Conservation (phyloP, 2,113 vertebrate species). For the Cranoglanis bouderius region DNA sequence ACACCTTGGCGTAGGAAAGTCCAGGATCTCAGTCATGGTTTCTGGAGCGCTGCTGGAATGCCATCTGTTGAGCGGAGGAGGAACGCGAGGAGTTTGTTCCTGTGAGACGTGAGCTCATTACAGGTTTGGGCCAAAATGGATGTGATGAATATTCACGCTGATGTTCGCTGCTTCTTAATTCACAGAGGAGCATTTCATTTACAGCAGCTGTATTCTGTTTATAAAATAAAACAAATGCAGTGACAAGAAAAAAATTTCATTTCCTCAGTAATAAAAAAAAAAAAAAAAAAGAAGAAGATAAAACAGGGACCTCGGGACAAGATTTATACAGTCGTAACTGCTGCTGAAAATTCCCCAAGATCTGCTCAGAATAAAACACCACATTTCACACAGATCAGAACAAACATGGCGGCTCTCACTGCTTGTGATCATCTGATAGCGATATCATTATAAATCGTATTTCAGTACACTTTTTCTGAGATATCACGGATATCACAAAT, state of each 20-base stretch:
- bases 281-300: too few species aligned
- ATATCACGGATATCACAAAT: too few species aligned
- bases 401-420: neutral
- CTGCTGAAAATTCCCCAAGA: neutral
- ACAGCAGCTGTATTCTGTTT: neutral
- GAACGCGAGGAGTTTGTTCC: conserved; percentile 21
- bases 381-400: neutral
- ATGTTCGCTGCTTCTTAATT: conserved; percentile 28
- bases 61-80: conserved; percentile 42
- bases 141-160: conserved; percentile 25
- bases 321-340: neutral
- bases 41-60: conserved; percentile 40
- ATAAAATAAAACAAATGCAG: neutral
- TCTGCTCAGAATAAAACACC: neutral
- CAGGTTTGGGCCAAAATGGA: conserved; percentile 20
- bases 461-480: too few species aligned
- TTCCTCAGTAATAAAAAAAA: neutral
- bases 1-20: conserved; percentile 25
- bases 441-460: too few species aligned
- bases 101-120: conserved; percentile 37
- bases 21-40: conserved; percentile 1
- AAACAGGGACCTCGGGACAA: neutral
- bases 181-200: neutral
- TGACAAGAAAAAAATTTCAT: neutral
- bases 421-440: neutral